Conservation (phyloP, 2,113 vertebrate species). For the Hippocampus mohnikei region DNA sequence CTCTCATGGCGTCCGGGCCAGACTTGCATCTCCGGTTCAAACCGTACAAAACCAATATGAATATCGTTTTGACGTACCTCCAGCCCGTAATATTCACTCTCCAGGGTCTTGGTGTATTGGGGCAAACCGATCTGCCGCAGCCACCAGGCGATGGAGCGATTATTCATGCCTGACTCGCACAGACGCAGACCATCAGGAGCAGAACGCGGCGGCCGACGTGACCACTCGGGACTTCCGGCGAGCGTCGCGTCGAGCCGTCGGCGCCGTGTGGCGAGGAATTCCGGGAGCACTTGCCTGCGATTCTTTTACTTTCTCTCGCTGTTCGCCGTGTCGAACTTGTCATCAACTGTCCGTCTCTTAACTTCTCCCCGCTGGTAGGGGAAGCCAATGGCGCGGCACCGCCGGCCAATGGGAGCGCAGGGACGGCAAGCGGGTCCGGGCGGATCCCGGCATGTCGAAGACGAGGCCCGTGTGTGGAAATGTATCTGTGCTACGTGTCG, state of each 20-base stretch:
- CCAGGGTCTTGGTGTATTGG: constrained; percentile 71
- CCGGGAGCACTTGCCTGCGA: constrained; percentile 3
- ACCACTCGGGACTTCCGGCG: constrained; percentile 13
- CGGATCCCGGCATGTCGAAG: constrained; percentile 35
- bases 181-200: constrained; percentile 17
- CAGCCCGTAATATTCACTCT: constrained; percentile 71
- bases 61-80: constrained; percentile 56
- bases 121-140: constrained; percentile 68
- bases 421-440: constrained; percentile 37
- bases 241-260: constrained; percentile 21
- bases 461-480: constrained; percentile 23
- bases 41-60: too few relatives aligned
- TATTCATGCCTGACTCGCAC: constrained; percentile 68
- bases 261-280: constrained; percentile 13
- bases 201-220: constrained; percentile 29
- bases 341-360: constrained; percentile 17
- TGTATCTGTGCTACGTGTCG: not conserved
- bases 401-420: constrained; percentile 40
- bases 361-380: constrained; percentile 28
- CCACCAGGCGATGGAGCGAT: constrained; percentile 77
- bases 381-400: constrained; percentile 54
- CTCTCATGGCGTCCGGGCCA: too few relatives aligned
- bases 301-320: not conserved
- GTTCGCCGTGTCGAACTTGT: constrained; percentile 16
- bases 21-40: too few relatives aligned